These are phyloP conservation scores for Etheostoma spectabile DNA, from an alignment of 2,113 vertebrate species.

Conservation along the genomic window DNA sequence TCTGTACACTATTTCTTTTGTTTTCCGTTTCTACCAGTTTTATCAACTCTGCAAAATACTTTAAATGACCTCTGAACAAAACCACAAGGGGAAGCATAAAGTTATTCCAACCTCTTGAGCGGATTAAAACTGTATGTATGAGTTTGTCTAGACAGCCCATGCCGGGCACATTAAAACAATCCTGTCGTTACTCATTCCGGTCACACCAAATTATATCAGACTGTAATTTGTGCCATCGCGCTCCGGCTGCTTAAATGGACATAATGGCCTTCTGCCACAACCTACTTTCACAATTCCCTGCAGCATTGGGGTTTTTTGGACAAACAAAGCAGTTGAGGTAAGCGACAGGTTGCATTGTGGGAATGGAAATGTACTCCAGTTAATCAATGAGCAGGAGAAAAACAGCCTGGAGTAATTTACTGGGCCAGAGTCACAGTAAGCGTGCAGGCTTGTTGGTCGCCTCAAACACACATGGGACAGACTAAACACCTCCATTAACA, in stretches of 20 bases:
- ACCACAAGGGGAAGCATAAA: constrained; percentile 15
- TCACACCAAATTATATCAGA: constrained; percentile 52
- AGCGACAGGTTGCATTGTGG: constrained; percentile 48
- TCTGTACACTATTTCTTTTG: constrained; percentile 22
- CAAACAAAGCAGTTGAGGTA: constrained; percentile 60
- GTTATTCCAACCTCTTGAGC: constrained; percentile 23
- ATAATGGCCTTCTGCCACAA: constrained; percentile 52
- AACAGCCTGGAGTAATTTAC: constrained; percentile 42
- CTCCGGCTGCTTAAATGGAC: constrained; percentile 7
- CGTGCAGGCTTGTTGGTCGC: constrained; percentile 6
- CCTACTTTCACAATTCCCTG: constrained; percentile 64
- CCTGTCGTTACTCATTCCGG: constrained; percentile 36
- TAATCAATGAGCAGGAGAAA: constrained; percentile 48
- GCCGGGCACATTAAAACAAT: constrained; percentile 17
- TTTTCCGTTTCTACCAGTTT: constrained; percentile 7
- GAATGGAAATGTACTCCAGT: constrained; percentile 54
- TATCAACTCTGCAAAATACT: constrained; percentile 9
- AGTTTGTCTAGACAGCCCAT: constrained; percentile 32
- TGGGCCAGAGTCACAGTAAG: constrained; percentile 22
- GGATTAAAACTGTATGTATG: not conserved
- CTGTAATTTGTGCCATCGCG: constrained; percentile 36
- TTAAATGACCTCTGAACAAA: constrained; percentile 15
- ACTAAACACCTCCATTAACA: constrained; percentile 67
- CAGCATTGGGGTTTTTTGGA: constrained; percentile 50
- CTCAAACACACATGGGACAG: constrained; percentile 59